Base-by-base conservation (phyloP, 2,888 invertebrate genomes). In the Catotricha subobsoleta region DNA sequence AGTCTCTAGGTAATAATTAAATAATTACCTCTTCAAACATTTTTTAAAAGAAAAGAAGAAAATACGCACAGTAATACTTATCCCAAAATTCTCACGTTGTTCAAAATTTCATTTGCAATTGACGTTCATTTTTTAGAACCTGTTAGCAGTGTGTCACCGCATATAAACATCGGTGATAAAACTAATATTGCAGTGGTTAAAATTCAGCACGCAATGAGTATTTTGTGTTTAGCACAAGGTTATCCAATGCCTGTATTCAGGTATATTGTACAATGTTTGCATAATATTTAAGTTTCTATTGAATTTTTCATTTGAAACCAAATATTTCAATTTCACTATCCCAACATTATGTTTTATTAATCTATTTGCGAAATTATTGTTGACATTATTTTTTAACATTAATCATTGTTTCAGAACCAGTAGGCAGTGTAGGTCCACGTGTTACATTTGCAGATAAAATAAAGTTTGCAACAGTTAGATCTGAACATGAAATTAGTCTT, bases 1-100 rank as follows among this genome's bases (percentile, higher is more conserved):
- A 52, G 61, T 68, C 52, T 75, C 77, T 69, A 74, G 78, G 79
- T 81, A 71, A 66, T 47, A n/a, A n/a, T n/a, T n/a, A n/a, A n/a
- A n/a, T n/a, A n/a, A n/a, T n/a, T n/a, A n/a, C n/a, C n/a, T n/a
- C n/a, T n/a, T n/a, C n/a, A n/a, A n/a, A n/a, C n/a, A n/a, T n/a
- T n/a, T n/a, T n/a, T n/a, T n/a, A n/a, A n/a, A n/a, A n/a, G n/a
- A n/a, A n/a, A n/a, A n/a, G n/a, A n/a, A n/a, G n/a, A n/a, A n/a
- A n/a, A n/a, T n/a, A n/a, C n/a, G n/a, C n/a, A n/a, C n/a, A n/a
- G n/a, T n/a, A n/a, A n/a, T n/a, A n/a, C n/a, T n/a, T n/a, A n/a
- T n/a, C n/a, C n/a, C n/a, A n/a, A n/a, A n/a, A n/a, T n/a, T n/a
- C n/a, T n/a, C n/a, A n/a, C n/a, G n/a, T n/a, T n/a, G n/a, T n/a